Base-by-base conservation (phyloP, 1,140 invertebrate genomes). In the Leptonema lineaticorne region DNA sequence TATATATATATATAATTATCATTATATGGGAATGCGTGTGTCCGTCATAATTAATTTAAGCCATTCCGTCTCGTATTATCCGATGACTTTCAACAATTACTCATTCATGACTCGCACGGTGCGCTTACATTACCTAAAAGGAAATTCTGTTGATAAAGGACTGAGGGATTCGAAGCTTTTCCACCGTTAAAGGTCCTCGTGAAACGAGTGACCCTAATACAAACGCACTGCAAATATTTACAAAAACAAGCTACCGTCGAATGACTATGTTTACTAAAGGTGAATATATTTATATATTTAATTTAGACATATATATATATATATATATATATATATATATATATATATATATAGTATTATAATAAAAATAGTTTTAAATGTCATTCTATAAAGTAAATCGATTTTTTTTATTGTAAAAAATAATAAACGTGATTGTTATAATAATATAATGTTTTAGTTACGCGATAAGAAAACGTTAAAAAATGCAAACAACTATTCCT, bases 51-150 rank as follows among this genome's bases (percentile, higher is more conserved):
- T 41, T 41, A 53, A 53, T 53, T 53, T 26, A 53, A 26, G 20
- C 9, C 22, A 24, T 26, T 53, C 50, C 22, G 20, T 24, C 9
- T 26, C 18, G 9, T 26, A 53, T 24, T 26, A 22, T 53, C 20
- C 50, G 50, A 53, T 53, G 50, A 53, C 22, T 53, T 53, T 53
- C 50, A 26, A 53, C 20, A 53, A 53, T 53, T 53, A 53, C 20
- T 53, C 50, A 53, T 53, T 53, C 50, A 53, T 53, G 50, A 26
- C 22, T 41, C 50, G 50, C 24, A 9, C 16, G 37, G 16, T 14
- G 9, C 37, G 2, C 37, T 11, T 11, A 6, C 37, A 4, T 16
- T 16, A 41, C 37, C 37, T 16, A 1, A 41, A 41, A 41, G 37
- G 37, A 41, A 41, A 11, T 16, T 41, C 18, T 53, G 50, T 53